Evolutionary conservation across 2,113 vertebrate genomes (phyloP), one percentile per base, ranked within the genome.

Genomic region (Hippocampus guttulatus): DNA sequence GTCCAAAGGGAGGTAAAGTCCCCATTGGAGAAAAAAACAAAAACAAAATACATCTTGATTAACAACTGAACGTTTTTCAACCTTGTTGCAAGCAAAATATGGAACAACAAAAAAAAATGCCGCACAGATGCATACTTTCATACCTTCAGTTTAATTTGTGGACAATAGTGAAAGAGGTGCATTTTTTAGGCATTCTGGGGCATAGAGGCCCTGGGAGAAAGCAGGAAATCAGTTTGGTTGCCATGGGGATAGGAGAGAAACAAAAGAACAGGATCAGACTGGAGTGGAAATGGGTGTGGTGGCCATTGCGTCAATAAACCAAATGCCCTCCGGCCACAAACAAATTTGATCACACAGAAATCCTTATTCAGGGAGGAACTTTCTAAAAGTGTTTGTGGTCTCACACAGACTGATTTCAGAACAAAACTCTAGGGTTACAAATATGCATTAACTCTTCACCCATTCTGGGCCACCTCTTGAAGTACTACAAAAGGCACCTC

Each of bases 151-250:
- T 61, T 60, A 40, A 84, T 73, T 79, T 66, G 27, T 71, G 75
- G 87, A 90, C 88, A 90, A 89, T 88, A 75, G 84, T 81, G 83
- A 87, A 82, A 85, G 83, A 74, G 75, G 63, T 79, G 80, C 82
- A 88, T 92, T 90, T 91, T 90, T 87, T 89, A 90, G 88, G 69
- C 38, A 25, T 49, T 88, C 84, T 79, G 75, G 84, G 88, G 83
- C 81, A 80, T 54, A 41, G 76, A 64, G 84, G 77, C 18, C 76
- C 77, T 73, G 80, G 74, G 79, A 89, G 90, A 89, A 93, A 90
- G 78, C 87, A 87, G 91, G 90, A 91, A 91, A 88, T 81, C 81
- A 87, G 80, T 81, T 82, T 86, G 88, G 88, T 90, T 89, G 86
- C 81, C 74, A 67, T 86, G 88, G 87, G 75, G 84, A 88, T 80